Base-by-base conservation (phyloP, 2,113 vertebrate genomes). In the pig (Sus scrofa) region DNA sequence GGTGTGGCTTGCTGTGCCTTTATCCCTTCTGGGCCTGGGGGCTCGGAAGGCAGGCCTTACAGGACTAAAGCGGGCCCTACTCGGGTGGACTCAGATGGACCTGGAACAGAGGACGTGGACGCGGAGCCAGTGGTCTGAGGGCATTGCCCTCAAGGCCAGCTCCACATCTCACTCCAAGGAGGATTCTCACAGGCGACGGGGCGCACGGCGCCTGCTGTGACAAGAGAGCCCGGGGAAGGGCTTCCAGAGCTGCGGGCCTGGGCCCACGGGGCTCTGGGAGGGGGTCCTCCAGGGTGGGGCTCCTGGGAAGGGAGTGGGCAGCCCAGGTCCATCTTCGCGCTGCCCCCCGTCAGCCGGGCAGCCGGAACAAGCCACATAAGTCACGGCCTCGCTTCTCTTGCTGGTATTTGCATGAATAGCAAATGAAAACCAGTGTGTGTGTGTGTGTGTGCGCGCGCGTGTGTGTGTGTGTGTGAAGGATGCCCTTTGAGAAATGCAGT, bases 321-420 rank as follows among this genome's bases (percentile, higher is more conserved):
- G 73, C 56, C 13, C 14, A 12, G 20, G 58, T 20, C 27, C 19
- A 27, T 37, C 7, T 52, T 8, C 1, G 1, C 15, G 4, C 70
- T 3, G 13, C 39, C 10, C n/a, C n/a, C 20, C 3, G 1, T 18
- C 10, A 32, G 39, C 81, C 16, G 52, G 73, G 50, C 52, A 20
- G 77, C 58, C 10, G 0, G 2, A 44, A 10, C 34, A 1, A 44
- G 73, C 6, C 58, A 12, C 58, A 1, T 14, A 1, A 0, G 0
- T 20, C 11, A 4, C 0, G 26, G 11, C 11, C 44, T 0, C 26
- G 63, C 24, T 67, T 27, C 70, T 54, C 60, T 32, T 30, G 63
- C 56, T 54, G 16, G 15, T 56, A 15, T 24, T 34, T 8, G 37
- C 19, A 0, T 4, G 19, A 91, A 26, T 54, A 93, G 15, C 50